Evolutionary conservation across 92 coral and sea anemone species (phyloP), one percentile per base, ranked within the genome.

Genomic region (Epizoanthus ramosus): DNA sequence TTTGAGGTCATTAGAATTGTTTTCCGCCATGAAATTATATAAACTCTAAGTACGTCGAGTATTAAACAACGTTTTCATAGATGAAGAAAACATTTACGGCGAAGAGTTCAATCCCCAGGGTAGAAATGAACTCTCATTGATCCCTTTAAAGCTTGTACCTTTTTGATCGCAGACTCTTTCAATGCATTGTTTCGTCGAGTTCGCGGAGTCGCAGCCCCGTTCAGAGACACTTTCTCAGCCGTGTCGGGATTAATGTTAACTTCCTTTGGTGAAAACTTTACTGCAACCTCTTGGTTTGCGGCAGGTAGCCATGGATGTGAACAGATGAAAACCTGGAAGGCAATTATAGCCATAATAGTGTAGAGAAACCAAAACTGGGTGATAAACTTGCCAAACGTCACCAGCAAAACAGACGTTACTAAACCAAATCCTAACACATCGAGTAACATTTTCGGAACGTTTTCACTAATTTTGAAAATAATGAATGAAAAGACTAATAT

Each of bases 341-440:
- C 71, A 17, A 87, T 75, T 6, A 82, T 74, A 6, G 85, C 65
- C 12, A 87, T 22, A 87, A 87, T 87, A 3, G 72, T 7, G 21
- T 87, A 87, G 7, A 69, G 45, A 24, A 87, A 87, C 87, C 90
- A 87, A 57, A 74, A 72, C 75, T 81, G 83, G 5, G 90, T 74
- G 58, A 87, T 80, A 1, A 87, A 61, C 18, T 87, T 82, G 53
- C 90, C 90, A 28, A 87, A 87, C 12, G 87, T 73, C 63, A 82
- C 87, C 24, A 87, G 83, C 66, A 87, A 68, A 73, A 87, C 83
- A n/a, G 90, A 84, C 39, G 87, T 80, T 22, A 59, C 79, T 1
- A 87, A 66, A 18, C 90, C 90, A 87, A 87, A 87, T 21, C 87
- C 86, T 3, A 87, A 31, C 50, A 59, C 80, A 14, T 75, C 45